A percentile compares a stretch with the other conserved stretches of the same genome.
Evolutionary conservation across 2,113 vertebrate genomes (phyloP).

Genomic region (Oxyura jamaicensis): DNA sequence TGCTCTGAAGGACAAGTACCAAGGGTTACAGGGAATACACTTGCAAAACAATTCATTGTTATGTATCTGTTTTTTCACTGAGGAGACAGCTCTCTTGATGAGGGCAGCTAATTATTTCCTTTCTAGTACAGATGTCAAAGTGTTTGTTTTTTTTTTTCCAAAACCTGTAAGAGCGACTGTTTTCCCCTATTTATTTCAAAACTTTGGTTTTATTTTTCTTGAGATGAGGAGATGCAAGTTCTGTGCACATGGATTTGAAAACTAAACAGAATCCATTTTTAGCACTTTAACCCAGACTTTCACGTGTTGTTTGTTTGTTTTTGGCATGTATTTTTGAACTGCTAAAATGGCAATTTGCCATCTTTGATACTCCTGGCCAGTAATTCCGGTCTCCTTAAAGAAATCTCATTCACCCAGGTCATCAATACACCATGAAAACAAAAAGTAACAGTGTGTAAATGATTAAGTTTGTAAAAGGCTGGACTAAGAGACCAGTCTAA

Average conservation of each 20-base stretch:
- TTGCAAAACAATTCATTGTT: conserved; percentile 26
- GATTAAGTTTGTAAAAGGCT: neutral
- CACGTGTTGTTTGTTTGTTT: neutral
- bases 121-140: conserved; percentile 23
- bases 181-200: neutral
- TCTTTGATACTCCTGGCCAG: neutral
- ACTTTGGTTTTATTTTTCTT: neutral
- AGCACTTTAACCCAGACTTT: neutral
- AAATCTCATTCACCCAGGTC: neutral
- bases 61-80: neutral
- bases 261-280: neutral
- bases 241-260: neutral
- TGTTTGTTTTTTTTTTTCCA: neutral
- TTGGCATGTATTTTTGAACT: neutral
- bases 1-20: neutral
- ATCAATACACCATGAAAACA: neutral
- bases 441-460: neutral
- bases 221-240: neutral
- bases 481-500: neutral
- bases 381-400: neutral
- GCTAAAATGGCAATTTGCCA: neutral
- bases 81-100: neutral
- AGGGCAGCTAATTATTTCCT: conserved; percentile 19
- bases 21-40: neutral
- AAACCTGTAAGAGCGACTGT: neutral